These are phyloP conservation scores for Cosmia pyralina DNA, from an alignment of 2,888 invertebrate genomes.

Conservation along the genomic window DNA sequence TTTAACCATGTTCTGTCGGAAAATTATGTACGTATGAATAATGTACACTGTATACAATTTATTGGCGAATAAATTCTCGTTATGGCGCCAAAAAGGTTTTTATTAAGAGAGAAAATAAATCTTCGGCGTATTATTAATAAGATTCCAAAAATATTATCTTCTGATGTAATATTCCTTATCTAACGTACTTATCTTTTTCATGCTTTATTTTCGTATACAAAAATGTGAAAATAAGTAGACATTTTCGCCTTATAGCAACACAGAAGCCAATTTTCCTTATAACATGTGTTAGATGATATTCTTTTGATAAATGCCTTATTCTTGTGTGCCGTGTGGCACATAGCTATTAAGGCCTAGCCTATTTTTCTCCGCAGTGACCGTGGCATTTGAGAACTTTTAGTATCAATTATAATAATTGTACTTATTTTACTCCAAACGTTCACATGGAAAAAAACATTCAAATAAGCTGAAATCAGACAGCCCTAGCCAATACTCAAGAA, in stretches of 20 bases:
- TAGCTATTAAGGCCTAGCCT: background rate
- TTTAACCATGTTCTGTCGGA: conserved; percentile 58
- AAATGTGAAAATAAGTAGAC: conserved; percentile 22
- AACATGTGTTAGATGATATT: conserved; percentile 33
- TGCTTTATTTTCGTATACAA: conserved; percentile 19
- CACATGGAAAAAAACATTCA: background rate
- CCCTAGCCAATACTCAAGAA: conserved; percentile 42
- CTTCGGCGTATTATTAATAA: conserved; percentile 62
- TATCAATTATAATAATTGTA: background rate
- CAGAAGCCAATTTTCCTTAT: conserved; percentile 33
- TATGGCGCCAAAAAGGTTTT: conserved; percentile 61
- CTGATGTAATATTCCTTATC: conserved; percentile 44
- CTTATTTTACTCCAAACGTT: background rate
- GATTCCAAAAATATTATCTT: conserved; percentile 59
- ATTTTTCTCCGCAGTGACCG: background rate
- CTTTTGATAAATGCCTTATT: conserved; percentile 43
- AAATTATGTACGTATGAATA: conserved; percentile 62
- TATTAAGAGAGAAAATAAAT: conserved; percentile 60
- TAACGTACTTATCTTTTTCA: conserved; percentile 39
- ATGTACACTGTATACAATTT: conserved; percentile 61
- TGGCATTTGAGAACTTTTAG: background rate
- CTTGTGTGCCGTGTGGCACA: conserved; percentile 1
- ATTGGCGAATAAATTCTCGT: conserved; percentile 61
- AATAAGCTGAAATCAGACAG: conserved; percentile 6
- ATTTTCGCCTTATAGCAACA: conserved; percentile 16